phyloP scores from a whole-genome alignment of 1,140 invertebrate species.

The Neodiprion pinetum region DNA sequence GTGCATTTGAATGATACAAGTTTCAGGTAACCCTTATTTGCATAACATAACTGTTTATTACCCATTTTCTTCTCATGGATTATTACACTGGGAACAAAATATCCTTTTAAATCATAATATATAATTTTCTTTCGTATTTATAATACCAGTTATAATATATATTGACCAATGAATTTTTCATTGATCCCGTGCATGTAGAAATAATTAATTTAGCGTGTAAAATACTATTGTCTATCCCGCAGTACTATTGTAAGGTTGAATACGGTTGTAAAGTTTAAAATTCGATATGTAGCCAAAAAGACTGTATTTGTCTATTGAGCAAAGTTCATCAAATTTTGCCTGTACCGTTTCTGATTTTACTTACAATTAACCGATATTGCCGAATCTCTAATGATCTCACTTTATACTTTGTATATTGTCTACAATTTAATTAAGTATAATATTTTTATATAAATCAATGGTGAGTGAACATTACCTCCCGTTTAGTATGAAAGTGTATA shows the following conservation, averaged over 20 bases:
- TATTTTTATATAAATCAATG: not conserved
- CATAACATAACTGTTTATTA: conserved; percentile 12
- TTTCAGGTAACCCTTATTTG: not conserved
- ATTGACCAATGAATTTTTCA: not conserved
- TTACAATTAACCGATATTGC: too few relatives aligned
- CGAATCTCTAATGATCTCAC: too few relatives aligned
- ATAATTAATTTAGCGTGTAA: not conserved
- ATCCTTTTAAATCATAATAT: not conserved
- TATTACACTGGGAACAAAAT: conserved; percentile 14
- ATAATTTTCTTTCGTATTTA: not conserved
- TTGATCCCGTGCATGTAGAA: not conserved
- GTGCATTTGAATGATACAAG: not conserved
- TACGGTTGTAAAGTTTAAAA: conserved; percentile 3
- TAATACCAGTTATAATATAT: not conserved
- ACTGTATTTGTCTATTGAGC: not conserved
- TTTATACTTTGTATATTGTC: too few relatives aligned
- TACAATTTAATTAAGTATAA: not conserved
- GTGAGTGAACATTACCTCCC: not conserved
- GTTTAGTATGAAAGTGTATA: not conserved
- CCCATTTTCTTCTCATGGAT: conserved; percentile 10
- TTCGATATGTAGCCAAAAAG: conserved; percentile 2
- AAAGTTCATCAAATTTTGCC: not conserved
- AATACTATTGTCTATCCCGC: conserved; percentile 5
- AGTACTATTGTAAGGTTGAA: not conserved
- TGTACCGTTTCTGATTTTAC: too few relatives aligned